A percentile compares a stretch with the other conserved stretches of the same genome.
Evolutionary conservation across 2,888 invertebrate genomes (phyloP).

Genomic region (Dusona sp.): DNA sequence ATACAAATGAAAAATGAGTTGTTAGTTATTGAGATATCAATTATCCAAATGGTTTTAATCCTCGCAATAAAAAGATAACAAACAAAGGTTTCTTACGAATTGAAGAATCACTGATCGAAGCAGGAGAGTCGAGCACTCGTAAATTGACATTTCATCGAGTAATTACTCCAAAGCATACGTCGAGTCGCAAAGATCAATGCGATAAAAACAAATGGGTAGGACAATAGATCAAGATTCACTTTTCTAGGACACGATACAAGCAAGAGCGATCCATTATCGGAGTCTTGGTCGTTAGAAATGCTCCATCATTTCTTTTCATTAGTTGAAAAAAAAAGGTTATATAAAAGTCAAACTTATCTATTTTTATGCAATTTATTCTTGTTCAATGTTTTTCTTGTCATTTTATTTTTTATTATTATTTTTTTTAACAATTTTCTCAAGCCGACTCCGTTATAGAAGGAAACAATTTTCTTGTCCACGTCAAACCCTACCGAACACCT

Average conservation of each 20-base stretch:
- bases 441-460: background rate
- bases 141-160: constrained; percentile 37
- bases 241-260: constrained; percentile 41
- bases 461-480: constrained; percentile 43
- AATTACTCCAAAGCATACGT: constrained; percentile 28
- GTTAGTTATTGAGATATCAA: background rate
- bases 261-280: constrained; percentile 10
- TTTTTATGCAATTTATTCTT: background rate
- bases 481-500: constrained; percentile 1
- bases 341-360: background rate
- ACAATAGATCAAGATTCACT: constrained; percentile 47
- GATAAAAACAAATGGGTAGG: constrained; percentile 36
- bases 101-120: background rate
- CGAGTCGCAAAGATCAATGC: constrained; percentile 33
- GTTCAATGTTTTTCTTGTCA: too few relatives aligned
- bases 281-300: background rate
- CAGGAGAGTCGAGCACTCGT: background rate
- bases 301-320: background rate
- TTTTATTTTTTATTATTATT: background rate
- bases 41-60: background rate
- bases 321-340: background rate
- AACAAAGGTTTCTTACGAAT: background rate
- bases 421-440: background rate
- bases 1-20: too few relatives aligned
- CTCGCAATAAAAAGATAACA: background rate